Evolutionary conservation across 2,888 invertebrate species (phyloP), one percentile per base, ranked within the genome.

Genomic region (Leptopterna dolabrata): DNA sequence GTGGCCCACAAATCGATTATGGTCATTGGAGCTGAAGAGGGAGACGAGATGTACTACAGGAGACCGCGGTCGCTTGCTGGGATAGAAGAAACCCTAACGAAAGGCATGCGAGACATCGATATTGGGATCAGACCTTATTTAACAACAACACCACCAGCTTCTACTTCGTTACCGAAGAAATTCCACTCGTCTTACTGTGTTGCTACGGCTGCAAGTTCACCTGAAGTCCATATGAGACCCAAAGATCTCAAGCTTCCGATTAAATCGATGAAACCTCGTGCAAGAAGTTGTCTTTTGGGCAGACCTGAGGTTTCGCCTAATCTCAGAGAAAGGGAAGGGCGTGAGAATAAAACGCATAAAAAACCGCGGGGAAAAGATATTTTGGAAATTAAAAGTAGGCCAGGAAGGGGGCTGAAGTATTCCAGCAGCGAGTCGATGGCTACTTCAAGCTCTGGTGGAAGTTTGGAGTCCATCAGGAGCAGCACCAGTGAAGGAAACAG

Each of bases 401-500:
- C 89, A 92, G 92, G 89, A 91, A 93, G 94, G 90, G 93, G 95
- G 89, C 92, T 92, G 86, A 94, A 94, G 90, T 96, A 95, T 92
- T 95, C 95, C 9, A 96, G 96, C 91, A 96, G 96, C 43, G 97
- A 97, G 92, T 96, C 96, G 91, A 96, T 97, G 94, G 96, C 96
- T 45, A 96, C 96, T 9, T 96, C 96, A 91, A 91, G 91, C 84
- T 96, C 96, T 92, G 96, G 96, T 82, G 96, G 96, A 71, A 97
- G 97, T 92, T 95, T 97, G 95, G 97, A 97, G 91, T 97, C 97
- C 86, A 92, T 97, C 89, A 94, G 96, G 89, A 96, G 96, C 92
- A 96, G 96, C 91, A 96, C 96, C 87, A 97, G 97, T 91, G 97
- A 97, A 92, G 96, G 96, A 43, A 96, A 96, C 91, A 93, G 96